Base-by-base conservation (phyloP, 2,797 vertebrate species). In the Sparidentex hasta region DNA sequence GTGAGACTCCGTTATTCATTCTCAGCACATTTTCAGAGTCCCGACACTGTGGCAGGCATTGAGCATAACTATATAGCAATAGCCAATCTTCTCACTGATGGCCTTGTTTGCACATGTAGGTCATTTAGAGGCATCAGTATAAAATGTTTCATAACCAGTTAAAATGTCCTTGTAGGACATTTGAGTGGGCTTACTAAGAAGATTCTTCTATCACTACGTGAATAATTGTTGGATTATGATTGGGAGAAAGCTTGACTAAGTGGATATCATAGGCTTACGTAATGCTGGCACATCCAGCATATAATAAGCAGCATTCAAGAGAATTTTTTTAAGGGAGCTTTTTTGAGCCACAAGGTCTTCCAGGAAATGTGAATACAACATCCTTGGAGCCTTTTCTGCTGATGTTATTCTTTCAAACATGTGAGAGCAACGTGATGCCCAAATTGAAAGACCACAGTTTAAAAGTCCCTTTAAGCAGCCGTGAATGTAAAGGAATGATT, bases 401-500 rank as follows among this genome's bases (percentile, higher is more conserved):
- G 20, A 47, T 6, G 9, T 18, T n/a, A 33, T 75, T 55, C 27
- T 29, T 52, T 21, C 12, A 7, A 18, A 4, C 41, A 11, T 3
- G n/a, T 25, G 48, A 57, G 21, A 56, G 41, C 16, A 46, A 46
- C 47, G 64, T 12, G 12, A 55, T 29, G 43, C 29, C 41, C 8
- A 57, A 11, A 66, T 18, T 43, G 52, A 47, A 43, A 51, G 29
- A 59, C 16, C 14, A 65, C 7, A 14, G 61, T 13, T 33, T 25
- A 43, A 6, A 14, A 21, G 23, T 46, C 20, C 20, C 20, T 73
- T 41, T 11, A 9, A 38, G 29, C 54, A 25, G 17, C 46, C 21
- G 18, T 27, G 21, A 69, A 58, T 55, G 65, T 55, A 67, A 65
- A 81, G 64, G 44, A 61, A 57, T 66, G 29, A 16, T n/a, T 66